Evolutionary conservation across 2,888 invertebrate species (phyloP).

Genomic region (Macrosiphum euphorbiae): DNA sequence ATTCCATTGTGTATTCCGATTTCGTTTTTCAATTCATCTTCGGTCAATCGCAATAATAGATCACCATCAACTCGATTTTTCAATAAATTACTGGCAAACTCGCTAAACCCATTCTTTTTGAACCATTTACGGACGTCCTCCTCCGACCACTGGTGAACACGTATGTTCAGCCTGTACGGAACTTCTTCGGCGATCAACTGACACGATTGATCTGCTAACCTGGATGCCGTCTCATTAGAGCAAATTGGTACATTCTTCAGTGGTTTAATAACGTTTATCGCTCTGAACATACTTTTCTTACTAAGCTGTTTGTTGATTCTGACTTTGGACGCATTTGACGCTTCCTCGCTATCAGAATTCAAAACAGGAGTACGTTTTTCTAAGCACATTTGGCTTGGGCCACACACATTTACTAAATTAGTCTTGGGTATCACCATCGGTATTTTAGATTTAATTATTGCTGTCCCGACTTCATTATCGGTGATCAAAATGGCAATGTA

Average conservation of each 20-base stretch:
- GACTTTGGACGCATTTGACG: constrained; percentile 95
- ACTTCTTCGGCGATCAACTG: constrained; percentile 95
- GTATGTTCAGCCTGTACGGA: constrained; percentile 97
- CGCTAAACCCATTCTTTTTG: constrained; percentile 95
- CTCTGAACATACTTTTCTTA: constrained; percentile 89
- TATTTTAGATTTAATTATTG: constrained; percentile 96
- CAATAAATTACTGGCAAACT: constrained; percentile 85
- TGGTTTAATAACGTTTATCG: constrained; percentile 95
- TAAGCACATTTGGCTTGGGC: constrained; percentile 95
- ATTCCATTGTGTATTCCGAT: constrained; percentile 95
- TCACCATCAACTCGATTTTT: constrained; percentile 97
- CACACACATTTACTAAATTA: constrained; percentile 92
- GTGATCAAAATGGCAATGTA: constrained; percentile 97
- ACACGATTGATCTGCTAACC: constrained; percentile 94
- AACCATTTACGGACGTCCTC: constrained; percentile 99
- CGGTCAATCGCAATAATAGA: constrained; percentile 89
- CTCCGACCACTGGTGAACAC: constrained; percentile 97
- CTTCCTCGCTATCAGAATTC: constrained; percentile 90
- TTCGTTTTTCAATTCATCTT: constrained; percentile 92
- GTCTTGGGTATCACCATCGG: constrained; percentile 95
- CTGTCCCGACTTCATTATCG: constrained; percentile 97
- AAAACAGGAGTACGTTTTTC: constrained; percentile 92
- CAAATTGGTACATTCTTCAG: constrained; percentile 96
- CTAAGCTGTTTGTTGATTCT: constrained; percentile 96
- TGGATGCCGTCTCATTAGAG: constrained; percentile 97